These are phyloP conservation scores for Ridgeia piscesae DNA, from an alignment of 1,140 invertebrate species.

Conservation along the genomic window DNA sequence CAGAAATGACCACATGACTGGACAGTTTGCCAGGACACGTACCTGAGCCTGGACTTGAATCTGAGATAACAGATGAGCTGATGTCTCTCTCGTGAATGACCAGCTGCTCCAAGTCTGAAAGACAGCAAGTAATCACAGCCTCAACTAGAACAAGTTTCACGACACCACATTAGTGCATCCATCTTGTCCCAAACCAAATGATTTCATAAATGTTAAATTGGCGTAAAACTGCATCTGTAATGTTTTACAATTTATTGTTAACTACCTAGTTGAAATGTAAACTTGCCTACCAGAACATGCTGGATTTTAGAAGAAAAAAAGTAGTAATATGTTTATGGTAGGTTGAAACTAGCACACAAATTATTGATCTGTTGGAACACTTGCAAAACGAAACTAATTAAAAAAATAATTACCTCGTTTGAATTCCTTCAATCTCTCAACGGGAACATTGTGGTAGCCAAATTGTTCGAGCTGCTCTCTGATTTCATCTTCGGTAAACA, in stretches of 20 bases:
- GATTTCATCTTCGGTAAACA: conserved; percentile 54
- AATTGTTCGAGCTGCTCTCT: conserved; percentile 45
- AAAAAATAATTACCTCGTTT: conserved; percentile 40
- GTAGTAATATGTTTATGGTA: no score
- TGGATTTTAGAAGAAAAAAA: no score
- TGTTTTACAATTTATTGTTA: no score
- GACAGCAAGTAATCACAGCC: not conserved
- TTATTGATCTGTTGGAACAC: no score
- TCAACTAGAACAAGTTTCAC: no score
- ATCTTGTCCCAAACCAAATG: no score
- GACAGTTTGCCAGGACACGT: not conserved
- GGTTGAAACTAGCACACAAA: no score
- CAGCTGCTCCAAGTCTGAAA: conserved; percentile 14
- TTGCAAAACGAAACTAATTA: not conserved
- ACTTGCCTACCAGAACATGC: no score
- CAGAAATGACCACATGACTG: not conserved
- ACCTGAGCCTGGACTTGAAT: not conserved
- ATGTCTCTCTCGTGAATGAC: conserved; percentile 11
- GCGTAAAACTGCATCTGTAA: no score
- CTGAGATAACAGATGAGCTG: not conserved
- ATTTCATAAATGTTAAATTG: no score
- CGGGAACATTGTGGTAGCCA: conserved; percentile 46
- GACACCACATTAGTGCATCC: no score
- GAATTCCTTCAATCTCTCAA: conserved; percentile 43
- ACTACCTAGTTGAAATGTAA: no score